Percentiles rank a stretch among this genome's conserved stretches.
Evolutionary conservation across 2,888 invertebrate species (phyloP).

Genomic region (Apoda limacodes): DNA sequence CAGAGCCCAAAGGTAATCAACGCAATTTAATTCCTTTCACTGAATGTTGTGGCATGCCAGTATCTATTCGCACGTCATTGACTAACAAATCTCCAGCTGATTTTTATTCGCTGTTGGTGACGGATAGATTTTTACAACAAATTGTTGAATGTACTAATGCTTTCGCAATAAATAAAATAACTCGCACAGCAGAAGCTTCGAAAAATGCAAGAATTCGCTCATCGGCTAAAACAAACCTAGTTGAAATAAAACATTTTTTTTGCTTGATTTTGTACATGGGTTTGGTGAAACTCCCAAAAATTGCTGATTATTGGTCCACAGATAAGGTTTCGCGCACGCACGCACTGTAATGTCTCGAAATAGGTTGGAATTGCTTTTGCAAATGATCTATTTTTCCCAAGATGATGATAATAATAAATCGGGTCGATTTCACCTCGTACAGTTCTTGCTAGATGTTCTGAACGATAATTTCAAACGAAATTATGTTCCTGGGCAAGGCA

Average conservation of each 20-base stretch:
- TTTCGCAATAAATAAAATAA: conserved; percentile 18
- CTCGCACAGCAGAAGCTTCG: conserved; percentile 15
- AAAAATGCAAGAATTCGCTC: conserved; percentile 18
- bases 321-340: conserved; percentile 22
- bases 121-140: conserved; percentile 18
- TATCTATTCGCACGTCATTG: conserved; percentile 17
- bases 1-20: conserved; percentile 21
- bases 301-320: conserved; percentile 26
- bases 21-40: conserved; percentile 21
- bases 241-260: conserved; percentile 26
- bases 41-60: conserved; percentile 19
- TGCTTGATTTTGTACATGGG: conserved; percentile 28
- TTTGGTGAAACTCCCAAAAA: conserved; percentile 24
- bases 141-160: conserved; percentile 20
- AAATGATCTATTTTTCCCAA: conserved; percentile 28
- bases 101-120: conserved; percentile 19
- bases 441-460: conserved; percentile 20
- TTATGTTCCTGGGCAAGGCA: conserved; percentile 20
- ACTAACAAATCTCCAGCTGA: conserved; percentile 16
- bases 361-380: conserved; percentile 26
- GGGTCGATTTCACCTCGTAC: conserved; percentile 23
- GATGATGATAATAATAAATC: conserved; percentile 23
- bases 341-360: conserved; percentile 24
- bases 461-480: conserved; percentile 22
- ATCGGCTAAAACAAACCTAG: conserved; percentile 22